phyloP scores from a whole-genome alignment of 2,113 vertebrate species.

The Oxygymnocypris stewartii region DNA sequence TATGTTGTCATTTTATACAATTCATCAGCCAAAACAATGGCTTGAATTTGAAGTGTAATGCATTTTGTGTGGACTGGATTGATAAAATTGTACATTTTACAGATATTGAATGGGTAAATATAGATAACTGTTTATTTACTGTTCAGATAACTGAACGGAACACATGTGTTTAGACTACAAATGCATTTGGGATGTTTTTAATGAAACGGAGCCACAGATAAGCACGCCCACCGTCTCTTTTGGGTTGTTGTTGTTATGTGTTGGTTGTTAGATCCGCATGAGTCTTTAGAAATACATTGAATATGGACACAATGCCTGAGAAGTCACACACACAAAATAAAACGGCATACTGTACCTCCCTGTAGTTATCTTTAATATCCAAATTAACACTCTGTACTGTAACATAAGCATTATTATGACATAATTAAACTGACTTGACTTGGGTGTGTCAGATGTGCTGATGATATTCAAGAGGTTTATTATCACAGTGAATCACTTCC shows the following conservation, averaged over 20 bases:
- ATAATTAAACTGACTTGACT: not conserved
- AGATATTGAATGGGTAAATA: not conserved
- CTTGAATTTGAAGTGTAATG: not conserved
- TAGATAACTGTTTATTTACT: conserved; percentile 3
- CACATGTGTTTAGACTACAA: conserved; percentile 17
- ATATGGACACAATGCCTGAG: not conserved
- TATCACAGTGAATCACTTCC: not conserved
- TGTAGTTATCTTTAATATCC: not conserved
- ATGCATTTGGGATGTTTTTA: not conserved
- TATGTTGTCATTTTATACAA: no score
- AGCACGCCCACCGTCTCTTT: not conserved
- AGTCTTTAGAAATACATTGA: not conserved
- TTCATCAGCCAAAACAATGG: not conserved
- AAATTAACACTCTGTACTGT: conserved; percentile 1
- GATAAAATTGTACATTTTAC: not conserved
- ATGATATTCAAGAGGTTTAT: not conserved
- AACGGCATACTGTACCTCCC: not conserved
- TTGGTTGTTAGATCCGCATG: not conserved
- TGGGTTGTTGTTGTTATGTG: not conserved
- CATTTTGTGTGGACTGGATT: not conserved
- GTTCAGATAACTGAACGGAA: not conserved
- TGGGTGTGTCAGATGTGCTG: conserved; percentile 14
- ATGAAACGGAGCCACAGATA: not conserved
- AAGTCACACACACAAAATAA: not conserved
- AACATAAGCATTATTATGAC: not conserved